Base-by-base conservation (phyloP, 2,113 vertebrate species). In the Nycticebus coucang region DNA sequence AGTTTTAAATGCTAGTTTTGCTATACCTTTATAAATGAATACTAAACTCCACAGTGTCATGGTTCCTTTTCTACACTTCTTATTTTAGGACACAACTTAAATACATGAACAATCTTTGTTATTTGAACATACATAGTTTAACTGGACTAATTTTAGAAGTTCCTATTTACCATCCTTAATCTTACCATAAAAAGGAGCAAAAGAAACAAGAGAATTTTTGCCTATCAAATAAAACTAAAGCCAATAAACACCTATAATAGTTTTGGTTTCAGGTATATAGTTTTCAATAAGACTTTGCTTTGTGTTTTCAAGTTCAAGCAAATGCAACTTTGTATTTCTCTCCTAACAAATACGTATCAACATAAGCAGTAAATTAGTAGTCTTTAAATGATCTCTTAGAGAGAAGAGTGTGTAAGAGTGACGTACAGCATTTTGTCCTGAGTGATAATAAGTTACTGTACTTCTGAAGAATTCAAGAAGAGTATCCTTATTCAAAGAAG, bases 51-150 rank as follows among this genome's bases (percentile, higher is more conserved):
- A 66, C 3, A 97, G 84, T 77, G 88, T 86, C 72, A 88, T 14
- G 21, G 60, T 95, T 97, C 92, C 92, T 84, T 91, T 93, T 97
- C 33, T 97, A 93, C 86, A 97, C 93, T 97, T 97, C 96, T 97
- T 97, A 98, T 95, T 98, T 98, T 97, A 97, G 91, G 86, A 96
- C 89, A 95, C 80, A 18, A 96, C 96, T 98, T 97, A 79, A 97
- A 96, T 95, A 97, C 86, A 95, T 97, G 72, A 98, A 95, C 94
- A 98, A 93, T 75, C 75, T 97, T 97, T 95, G 96, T 95, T 97
- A 97, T 93, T 96, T 95, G 88, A 93, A 92, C 68, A 37, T 18
- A 71, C n/a, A 50, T 35, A 95, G 82, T 64, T 91, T 89, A 95
- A 96, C 35, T 95, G 50, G 60, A 79, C 37, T 89, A 95, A 91